Base-by-base conservation (phyloP, 1,140 invertebrate genomes). In the Lordiphosa mommai region DNA sequence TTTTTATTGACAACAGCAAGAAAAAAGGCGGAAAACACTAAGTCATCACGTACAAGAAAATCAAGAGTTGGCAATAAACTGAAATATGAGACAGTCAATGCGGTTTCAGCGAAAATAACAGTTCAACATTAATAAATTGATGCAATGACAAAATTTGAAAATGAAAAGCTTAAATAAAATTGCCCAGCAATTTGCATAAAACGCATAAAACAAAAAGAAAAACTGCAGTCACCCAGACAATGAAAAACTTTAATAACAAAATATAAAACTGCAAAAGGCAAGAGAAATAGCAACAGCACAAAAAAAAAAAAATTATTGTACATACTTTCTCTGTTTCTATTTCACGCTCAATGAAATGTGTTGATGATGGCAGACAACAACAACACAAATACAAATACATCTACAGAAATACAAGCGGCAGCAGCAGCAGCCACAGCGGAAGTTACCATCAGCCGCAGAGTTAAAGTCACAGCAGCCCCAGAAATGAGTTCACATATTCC, bases 301-400 rank as follows among this genome's bases (percentile, higher is more conserved):
- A 56, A 47, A 63, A 40, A 65, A 61, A 51, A 44, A 74, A 69
- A 72, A 85, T 77, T 72, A 84, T 77, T 72, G 72, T 85, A 77
- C 71, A 71, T 73, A 86, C 84, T 87, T 87, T 87, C 84, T 87
- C 84, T 87, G 84, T 87, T 86, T 84, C 84, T 77, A 87, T 87
- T 87, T 87, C 84, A 87, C 84, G 84, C 84, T 87, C 73, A 87
- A 87, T 87, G 84, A 84, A 85, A 87, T 87, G 66, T 82, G 65
- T 87, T 84, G 84, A 87, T 87, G 84, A 84, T 69, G 68, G 55
- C 58, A 60, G 65, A 27, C 32, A 68, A 36, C 48, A 43, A 59
- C 53, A 51, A 47, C 27, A 59, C 53, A 51, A 47, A 16, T 44
- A 44, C 52, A 30, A 10, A 6, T 20, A 17, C 44, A 46, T 8